Conservation (phyloP, 2,888 invertebrate genomes). For the Tortrix viridana region DNA sequence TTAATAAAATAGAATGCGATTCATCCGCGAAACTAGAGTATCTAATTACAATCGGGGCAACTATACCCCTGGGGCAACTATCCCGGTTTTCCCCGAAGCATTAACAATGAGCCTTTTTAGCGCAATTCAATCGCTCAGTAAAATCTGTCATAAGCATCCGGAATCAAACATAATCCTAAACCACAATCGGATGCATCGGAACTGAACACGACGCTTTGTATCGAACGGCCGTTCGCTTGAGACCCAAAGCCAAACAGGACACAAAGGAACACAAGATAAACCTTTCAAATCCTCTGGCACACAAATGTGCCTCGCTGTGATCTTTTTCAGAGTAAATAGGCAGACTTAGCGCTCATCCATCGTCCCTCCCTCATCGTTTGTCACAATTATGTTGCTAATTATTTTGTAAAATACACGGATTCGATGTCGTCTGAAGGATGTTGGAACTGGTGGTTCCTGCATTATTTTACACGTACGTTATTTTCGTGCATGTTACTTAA, state of each 20-base stretch:
- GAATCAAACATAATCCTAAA: constrained; percentile 27
- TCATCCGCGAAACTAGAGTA: no score
- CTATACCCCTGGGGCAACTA: no score
- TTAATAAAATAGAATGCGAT: no score
- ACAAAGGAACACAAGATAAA: constrained; percentile 59
- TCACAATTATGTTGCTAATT: constrained; percentile 13
- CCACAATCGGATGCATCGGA: constrained; percentile 33
- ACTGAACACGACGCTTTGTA: constrained; percentile 21
- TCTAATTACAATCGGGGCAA: no score
- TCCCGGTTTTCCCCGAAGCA: no score
- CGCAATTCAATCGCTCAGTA: constrained; percentile 8
- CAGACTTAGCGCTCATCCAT: constrained; percentile 33
- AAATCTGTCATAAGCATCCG: constrained; percentile 34
- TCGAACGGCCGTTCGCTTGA: constrained; percentile 18
- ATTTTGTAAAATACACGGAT: not conserved
- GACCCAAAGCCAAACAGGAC: constrained; percentile 58
- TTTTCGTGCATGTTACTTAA: no score
- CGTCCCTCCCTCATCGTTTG: constrained; percentile 21
- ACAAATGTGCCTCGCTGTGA: constrained; percentile 55
- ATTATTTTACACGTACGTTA: no score
- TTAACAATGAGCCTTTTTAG: no score
- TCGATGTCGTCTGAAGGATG: no score
- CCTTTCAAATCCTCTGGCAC: constrained; percentile 63
- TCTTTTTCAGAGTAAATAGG: constrained; percentile 31
- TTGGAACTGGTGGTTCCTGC: no score